A percentile compares a stretch with the other conserved stretches of the same genome.
Evolutionary conservation across 2,113 vertebrate species (phyloP).

Genomic region (Hylia prasina): DNA sequence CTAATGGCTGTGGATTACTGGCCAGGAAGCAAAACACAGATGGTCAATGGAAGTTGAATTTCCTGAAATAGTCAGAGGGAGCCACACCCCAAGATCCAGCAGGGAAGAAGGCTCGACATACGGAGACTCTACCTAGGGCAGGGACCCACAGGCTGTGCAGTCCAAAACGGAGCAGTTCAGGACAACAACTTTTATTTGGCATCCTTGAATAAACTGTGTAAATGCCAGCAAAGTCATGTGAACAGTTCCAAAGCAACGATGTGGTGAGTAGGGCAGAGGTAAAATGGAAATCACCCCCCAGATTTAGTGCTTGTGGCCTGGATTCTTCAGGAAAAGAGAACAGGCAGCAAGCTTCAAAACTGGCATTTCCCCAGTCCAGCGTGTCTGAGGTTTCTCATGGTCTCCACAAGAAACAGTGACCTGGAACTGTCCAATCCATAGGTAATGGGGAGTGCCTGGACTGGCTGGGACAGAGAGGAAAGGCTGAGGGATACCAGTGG

Average conservation of each 20-base stretch:
- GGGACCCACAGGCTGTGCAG: not conserved
- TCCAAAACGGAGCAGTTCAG: not conserved
- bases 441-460: not conserved
- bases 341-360: not conserved
- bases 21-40: not conserved
- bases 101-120: accelerated
- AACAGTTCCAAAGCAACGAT: accelerated
- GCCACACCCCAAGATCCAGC: not conserved
- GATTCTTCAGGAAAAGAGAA: not conserved
- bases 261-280: not conserved
- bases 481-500: not conserved
- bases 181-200: not conserved
- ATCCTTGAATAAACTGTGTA: not conserved
- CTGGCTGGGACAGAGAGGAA: not conserved
- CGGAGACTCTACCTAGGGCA: not conserved
- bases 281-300: not conserved
- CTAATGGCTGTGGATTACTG: not conserved
- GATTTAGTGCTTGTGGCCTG: not conserved
- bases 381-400: not conserved
- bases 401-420: not conserved
- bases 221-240: not conserved
- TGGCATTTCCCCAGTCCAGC: not conserved
- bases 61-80: not conserved
- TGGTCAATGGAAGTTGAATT: not conserved
- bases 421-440: not conserved